Percentiles rank a stretch among this genome's conserved stretches.
These are phyloP conservation scores for Patella ulyssiponensis DNA, from an alignment of 2,888 invertebrate genomes.

Conservation along the genomic window DNA sequence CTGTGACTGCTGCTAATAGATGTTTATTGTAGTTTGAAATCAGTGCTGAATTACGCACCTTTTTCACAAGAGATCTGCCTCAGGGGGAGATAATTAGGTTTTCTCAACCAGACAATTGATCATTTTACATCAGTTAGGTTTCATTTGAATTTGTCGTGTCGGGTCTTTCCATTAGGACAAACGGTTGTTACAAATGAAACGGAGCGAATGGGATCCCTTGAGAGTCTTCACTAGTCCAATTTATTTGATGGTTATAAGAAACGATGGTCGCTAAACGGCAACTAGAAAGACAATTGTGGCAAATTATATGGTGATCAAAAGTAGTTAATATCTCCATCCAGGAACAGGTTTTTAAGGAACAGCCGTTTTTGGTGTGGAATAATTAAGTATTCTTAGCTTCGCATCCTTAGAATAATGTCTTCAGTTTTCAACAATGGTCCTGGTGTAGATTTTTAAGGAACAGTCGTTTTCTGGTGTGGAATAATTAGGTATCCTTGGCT, in stretches of 20 bases:
- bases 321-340: neutral
- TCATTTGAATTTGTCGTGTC: slow-evolving; percentile 8
- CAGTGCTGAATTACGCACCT: slow-evolving; percentile 10
- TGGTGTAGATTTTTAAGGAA: neutral
- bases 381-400: neutral
- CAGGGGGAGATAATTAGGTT: slow-evolving; percentile 9
- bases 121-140: slow-evolving; percentile 13
- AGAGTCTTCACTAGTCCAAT: slow-evolving; percentile 13
- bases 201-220: slow-evolving; percentile 12
- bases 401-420: too few species aligned
- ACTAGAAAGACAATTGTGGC: neutral
- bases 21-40: neutral
- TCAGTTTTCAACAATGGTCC: too few species aligned
- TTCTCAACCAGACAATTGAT: slow-evolving; percentile 12
- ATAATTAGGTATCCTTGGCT: neutral
- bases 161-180: slow-evolving; percentile 11
- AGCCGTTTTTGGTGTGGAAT: neutral
- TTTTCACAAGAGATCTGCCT: neutral
- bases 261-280: slow-evolving; percentile 4
- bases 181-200: slow-evolving; percentile 8
- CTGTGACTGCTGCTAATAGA: neutral
- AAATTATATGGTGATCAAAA: slow-evolving; percentile 7
- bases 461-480: neutral
- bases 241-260: slow-evolving; percentile 11
- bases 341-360: neutral